phyloP scores from a whole-genome alignment of 2,888 invertebrate genomes.

The Atrina japonica region DNA sequence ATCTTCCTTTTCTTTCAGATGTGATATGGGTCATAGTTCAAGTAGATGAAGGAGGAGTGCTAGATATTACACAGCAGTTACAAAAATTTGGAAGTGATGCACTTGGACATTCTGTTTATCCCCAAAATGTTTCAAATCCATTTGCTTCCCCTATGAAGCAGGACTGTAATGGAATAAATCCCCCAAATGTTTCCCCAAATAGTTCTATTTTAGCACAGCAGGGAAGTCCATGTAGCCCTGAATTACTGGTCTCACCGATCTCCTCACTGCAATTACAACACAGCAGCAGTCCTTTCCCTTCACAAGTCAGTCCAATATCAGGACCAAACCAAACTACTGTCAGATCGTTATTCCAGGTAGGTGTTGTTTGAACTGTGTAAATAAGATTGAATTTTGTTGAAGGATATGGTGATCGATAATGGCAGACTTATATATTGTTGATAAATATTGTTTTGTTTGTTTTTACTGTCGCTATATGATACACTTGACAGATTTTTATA shows the following conservation, averaged over 20 bases:
- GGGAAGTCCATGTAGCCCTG: slow-evolving; percentile 59
- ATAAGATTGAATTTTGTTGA: no score
- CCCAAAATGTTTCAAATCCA: slow-evolving; percentile 61
- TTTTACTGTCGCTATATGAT: no score
- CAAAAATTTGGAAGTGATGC: slow-evolving; percentile 82
- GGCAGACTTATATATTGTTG: no score
- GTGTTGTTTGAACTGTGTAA: slow-evolving; percentile 8
- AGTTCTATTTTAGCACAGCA: slow-evolving; percentile 58
- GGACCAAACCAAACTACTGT: slow-evolving; percentile 38
- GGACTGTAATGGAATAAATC: slow-evolving; percentile 15
- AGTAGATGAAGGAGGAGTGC: slow-evolving; percentile 90
- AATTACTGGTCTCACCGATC: slow-evolving; percentile 52
- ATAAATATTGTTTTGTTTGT: no score
- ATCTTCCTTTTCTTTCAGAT: slow-evolving; percentile 83
- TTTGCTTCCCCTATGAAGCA: slow-evolving; percentile 62
- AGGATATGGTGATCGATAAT: no score
- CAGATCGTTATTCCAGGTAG: slow-evolving; percentile 59
- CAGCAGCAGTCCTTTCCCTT: slow-evolving; percentile 47
- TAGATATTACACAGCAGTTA: slow-evolving; percentile 90
- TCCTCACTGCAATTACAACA: slow-evolving; percentile 56
- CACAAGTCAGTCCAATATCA: slow-evolving; percentile 37
- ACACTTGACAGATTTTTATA: no score
- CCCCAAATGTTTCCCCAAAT: slow-evolving; percentile 48
- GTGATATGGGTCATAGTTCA: slow-evolving; percentile 90
- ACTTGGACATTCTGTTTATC: slow-evolving; percentile 54